Percentiles rank a stretch among this genome's conserved stretches.
These are phyloP conservation scores for Alitta virens DNA, from an alignment of 2,888 invertebrate species.

Conservation along the genomic window DNA sequence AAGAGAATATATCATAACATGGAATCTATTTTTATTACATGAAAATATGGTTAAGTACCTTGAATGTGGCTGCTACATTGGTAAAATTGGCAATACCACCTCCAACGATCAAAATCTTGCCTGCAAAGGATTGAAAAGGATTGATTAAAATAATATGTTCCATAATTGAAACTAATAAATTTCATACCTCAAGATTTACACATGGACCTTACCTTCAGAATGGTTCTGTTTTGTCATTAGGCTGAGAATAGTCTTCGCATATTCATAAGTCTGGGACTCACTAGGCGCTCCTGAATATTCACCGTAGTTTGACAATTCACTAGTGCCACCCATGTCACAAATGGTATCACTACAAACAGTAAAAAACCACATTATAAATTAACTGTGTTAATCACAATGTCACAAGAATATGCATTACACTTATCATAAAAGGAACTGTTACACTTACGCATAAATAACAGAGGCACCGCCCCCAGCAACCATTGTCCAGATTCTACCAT, in stretches of 20 bases:
- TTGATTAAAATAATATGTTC: background rate
- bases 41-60: too few species aligned
- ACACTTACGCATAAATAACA: conserved; percentile 80
- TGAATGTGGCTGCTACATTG: conserved; percentile 98
- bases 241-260: conserved; percentile 94
- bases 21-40: conserved; percentile 44
- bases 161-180: background rate
- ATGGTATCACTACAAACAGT: conserved; percentile 76
- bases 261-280: conserved; percentile 98
- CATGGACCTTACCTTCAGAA: conserved; percentile 66
- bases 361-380: too few species aligned
- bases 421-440: too few species aligned
- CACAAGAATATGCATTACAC: too few species aligned
- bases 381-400: too few species aligned
- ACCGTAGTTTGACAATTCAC: conserved; percentile 96
- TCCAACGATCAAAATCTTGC: conserved; percentile 85
- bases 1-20: background rate
- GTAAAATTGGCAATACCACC: conserved; percentile 99
- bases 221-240: conserved; percentile 90
- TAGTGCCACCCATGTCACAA: conserved; percentile 90
- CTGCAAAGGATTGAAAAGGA: conserved; percentile 57
- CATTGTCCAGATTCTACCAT: conserved; percentile 99
- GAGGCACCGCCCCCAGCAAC: conserved; percentile 99
- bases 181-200: background rate
- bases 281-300: conserved; percentile 99